Percentiles rank a stretch among this genome's conserved stretches.
phyloP scores from a whole-genome alignment of 2,888 invertebrate genomes.

The Leistus spinibarbis region DNA sequence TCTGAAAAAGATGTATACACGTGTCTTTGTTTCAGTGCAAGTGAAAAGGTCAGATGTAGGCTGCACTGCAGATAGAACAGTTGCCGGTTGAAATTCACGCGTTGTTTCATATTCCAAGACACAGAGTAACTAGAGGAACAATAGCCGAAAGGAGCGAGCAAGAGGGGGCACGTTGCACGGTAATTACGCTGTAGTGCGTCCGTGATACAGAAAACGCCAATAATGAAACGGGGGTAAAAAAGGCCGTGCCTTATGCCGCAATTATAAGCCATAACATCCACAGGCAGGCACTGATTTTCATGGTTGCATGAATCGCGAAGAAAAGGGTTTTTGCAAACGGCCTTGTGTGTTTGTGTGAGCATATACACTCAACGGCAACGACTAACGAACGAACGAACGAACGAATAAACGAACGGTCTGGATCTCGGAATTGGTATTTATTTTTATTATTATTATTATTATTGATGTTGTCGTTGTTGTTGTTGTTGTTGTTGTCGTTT shows the following conservation, averaged over 20 bases:
- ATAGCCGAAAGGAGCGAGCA: not conserved
- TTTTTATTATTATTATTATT: not conserved
- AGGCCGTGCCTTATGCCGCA: constrained; percentile 9
- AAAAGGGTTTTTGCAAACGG: constrained; percentile 7
- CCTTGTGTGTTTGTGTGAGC: not conserved
- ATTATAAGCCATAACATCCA: constrained; percentile 19
- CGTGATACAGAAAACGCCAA: constrained; percentile 6
- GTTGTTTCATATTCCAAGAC: constrained; percentile 7
- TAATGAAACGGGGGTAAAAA: constrained; percentile 6
- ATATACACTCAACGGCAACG: not conserved
- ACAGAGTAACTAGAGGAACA: not conserved
- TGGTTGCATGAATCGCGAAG: constrained; percentile 3
- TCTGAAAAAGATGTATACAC: not conserved
- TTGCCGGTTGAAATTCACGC: constrained; percentile 1
- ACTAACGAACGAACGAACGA: not conserved
- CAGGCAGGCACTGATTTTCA: constrained; percentile 5
- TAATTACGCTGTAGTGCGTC: not conserved
- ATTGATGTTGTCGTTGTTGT: not conserved
- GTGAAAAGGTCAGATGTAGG: not conserved
- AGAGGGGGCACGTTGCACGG: not conserved
- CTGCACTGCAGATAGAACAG: not conserved
- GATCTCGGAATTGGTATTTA: not conserved
- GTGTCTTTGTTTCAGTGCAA: not conserved
- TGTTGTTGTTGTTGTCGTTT: not conserved
- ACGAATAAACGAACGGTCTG: not conserved